Conservation (phyloP, 2,888 invertebrate species). For the Oasisia sp. region DNA sequence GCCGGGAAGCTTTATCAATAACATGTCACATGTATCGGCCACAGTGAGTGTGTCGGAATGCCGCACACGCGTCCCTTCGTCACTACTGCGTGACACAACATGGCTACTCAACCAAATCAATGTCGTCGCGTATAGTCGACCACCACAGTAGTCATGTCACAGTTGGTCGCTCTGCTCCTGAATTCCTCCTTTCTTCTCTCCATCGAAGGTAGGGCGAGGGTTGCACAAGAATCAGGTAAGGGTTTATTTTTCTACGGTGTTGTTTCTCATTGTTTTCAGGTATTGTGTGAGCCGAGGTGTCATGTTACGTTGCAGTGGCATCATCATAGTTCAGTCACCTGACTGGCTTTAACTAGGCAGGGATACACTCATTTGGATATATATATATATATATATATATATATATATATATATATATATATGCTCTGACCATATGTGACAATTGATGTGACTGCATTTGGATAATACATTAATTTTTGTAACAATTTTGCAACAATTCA, state of each 20-base stretch:
- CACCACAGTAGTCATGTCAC: background rate
- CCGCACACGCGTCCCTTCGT: background rate
- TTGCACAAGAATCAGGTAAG: background rate
- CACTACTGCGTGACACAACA: background rate
- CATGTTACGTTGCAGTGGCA: background rate
- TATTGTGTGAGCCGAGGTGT: background rate
- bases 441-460: no score
- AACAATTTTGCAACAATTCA: no score
- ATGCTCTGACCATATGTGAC: no score
- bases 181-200: background rate
- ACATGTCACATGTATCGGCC: background rate
- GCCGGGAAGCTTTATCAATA: background rate
- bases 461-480: no score
- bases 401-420: no score
- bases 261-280: background rate
- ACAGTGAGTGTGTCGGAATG: background rate
- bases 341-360: background rate
- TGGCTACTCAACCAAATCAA: conserved; percentile 17
- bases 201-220: background rate
- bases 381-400: background rate
- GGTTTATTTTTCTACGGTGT: background rate
- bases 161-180: background rate
- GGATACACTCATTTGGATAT: background rate
- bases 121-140: background rate
- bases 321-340: background rate